Base-by-base conservation (phyloP, 2,888 invertebrate genomes). In the Cerceris ruficornis region DNA sequence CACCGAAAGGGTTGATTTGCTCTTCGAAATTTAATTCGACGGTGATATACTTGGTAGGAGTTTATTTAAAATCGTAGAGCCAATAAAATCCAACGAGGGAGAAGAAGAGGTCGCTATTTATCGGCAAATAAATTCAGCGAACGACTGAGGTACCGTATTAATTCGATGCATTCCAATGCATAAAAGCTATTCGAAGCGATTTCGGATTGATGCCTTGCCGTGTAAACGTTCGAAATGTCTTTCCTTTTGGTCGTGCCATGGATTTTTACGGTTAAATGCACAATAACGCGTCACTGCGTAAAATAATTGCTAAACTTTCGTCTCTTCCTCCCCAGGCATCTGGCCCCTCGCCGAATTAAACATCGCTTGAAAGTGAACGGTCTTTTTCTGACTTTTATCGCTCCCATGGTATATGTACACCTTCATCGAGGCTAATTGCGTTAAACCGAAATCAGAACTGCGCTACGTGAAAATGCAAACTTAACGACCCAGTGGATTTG, bases 381-480 rank as follows among this genome's bases (percentile, higher is more conserved):
- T 55, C 6, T 28, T 55, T 55, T 52, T n/a, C 52, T 1, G 7
- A 17, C 55, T 17, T 55, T 55, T 17, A 7, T 7, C 14, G 55
- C 7, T 55, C 7, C 28, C 17, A 17, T 11, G 7, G 7, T 28
- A 28, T 28, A 28, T 28, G 28, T n/a, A n/a, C 52, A 7, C 52
- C 28, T 5, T 5, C 8, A 7, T n/a, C n/a, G 0, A 28, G 43
- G 28, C n/a, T 60, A 69, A 69, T 69, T 13, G 9, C 41, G 41
- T 61, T 55, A 61, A 28, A 28, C 9, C 46, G 46, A 46, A 55
- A 69, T 61, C 49, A 15, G 9, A 15, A 43, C 42, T 15, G 55
- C 6, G 17, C 17, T 17, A 55, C 17, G 14, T n/a, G 60, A 14
- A 50, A 50, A 13, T 46, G 39, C 14, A 14, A 55, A 17, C 28